phyloP scores from a whole-genome alignment of 2,797 vertebrate genomes.

The Chloroceryle amazona region DNA sequence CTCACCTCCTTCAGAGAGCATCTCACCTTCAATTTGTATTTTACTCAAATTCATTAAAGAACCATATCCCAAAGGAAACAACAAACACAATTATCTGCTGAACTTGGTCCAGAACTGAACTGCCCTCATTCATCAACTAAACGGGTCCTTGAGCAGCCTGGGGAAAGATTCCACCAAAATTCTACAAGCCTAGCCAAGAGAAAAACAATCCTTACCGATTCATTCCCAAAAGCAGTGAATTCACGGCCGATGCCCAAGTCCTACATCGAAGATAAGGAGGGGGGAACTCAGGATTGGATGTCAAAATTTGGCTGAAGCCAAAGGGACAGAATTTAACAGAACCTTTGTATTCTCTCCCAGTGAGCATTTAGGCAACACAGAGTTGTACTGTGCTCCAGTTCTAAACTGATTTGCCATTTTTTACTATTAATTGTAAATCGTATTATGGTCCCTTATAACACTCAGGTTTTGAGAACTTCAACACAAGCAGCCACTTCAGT shows the following conservation, averaged over 20 bases:
- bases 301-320: neutral
- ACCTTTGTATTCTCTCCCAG: neutral
- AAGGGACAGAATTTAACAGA: neutral
- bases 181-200: neutral
- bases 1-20: neutral
- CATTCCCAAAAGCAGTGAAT: neutral
- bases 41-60: neutral
- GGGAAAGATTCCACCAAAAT: neutral
- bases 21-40: neutral
- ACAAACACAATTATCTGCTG: neutral
- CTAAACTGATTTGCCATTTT: neutral
- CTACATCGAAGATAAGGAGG: neutral
- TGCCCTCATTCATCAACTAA: neutral
- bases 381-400: neutral
- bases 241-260: neutral
- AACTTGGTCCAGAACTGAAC: neutral
- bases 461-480: neutral
- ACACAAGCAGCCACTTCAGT: neutral
- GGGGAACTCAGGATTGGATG: accelerated
- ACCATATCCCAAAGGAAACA: neutral
- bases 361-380: neutral
- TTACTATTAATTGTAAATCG: neutral
- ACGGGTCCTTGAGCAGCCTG: neutral
- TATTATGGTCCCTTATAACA: neutral
- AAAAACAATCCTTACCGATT: neutral